A percentile compares a stretch with the other conserved stretches of the same genome.
phyloP scores from a whole-genome alignment of 2,113 vertebrate genomes.

The Campylorhamphus procurvoides region DNA sequence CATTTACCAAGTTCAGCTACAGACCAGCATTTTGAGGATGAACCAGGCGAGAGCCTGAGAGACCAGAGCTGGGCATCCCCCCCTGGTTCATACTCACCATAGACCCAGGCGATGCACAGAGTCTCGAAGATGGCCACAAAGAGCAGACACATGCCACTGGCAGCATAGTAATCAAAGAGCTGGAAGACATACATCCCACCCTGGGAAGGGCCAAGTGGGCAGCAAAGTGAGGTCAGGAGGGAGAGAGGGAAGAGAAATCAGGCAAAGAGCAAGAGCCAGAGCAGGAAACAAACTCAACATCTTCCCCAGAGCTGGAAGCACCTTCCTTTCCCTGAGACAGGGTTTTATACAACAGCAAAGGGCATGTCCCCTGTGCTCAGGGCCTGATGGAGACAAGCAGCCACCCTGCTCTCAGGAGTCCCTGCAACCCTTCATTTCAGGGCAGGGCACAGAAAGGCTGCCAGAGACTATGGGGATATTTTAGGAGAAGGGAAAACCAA shows the following conservation, averaged over 20 bases:
- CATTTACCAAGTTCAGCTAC: neutral
- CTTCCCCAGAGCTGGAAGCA: neutral
- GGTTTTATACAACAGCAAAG: neutral
- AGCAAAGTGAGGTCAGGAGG: neutral
- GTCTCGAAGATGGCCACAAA: constrained; percentile 96
- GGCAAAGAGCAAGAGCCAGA: constrained; percentile 9
- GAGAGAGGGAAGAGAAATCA: neutral
- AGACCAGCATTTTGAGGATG: neutral
- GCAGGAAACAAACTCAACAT: neutral
- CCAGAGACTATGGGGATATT: neutral
- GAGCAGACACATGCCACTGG: constrained; percentile 95
- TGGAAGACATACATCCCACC: constrained; percentile 99
- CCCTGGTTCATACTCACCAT: constrained; percentile 82
- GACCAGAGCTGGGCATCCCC: neutral
- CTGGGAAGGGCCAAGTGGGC: constrained; percentile 65
- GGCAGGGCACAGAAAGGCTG: neutral
- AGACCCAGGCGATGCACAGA: constrained; percentile 91
- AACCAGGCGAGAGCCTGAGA: neutral
- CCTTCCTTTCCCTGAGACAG: neutral
- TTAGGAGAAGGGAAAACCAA: neutral
- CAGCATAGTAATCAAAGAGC: constrained; percentile 97
- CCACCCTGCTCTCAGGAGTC: neutral
- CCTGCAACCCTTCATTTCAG: neutral
- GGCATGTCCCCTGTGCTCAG: neutral
- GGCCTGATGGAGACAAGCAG: neutral